phyloP scores from a whole-genome alignment of 2,797 vertebrate species.

The Orientallactaga sibirica region DNA sequence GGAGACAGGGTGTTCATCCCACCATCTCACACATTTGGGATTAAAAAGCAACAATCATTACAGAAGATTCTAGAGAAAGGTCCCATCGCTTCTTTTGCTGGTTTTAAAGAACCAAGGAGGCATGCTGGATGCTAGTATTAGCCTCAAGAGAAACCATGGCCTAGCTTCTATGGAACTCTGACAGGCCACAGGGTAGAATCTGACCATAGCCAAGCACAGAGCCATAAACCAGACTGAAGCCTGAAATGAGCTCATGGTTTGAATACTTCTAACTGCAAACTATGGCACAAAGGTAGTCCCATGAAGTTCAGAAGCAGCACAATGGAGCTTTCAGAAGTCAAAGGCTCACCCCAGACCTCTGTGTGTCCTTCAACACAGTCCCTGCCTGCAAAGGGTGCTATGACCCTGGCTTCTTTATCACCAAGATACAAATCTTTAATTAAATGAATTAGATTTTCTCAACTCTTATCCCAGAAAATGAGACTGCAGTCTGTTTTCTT shows the following conservation, averaged over 20 bases:
- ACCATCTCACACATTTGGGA: not conserved
- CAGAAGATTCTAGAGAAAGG: not conserved
- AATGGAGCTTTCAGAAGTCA: no score
- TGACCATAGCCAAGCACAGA: not conserved
- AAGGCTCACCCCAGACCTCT: no score
- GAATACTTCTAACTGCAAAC: not conserved
- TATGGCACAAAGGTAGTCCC: not conserved
- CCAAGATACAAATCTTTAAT: not conserved
- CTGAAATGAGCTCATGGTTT: not conserved
- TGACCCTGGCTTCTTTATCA: not conserved
- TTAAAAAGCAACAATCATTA: not conserved
- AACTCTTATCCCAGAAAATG: not conserved
- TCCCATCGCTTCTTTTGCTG: not conserved
- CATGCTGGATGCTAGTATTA: fast-evolving
- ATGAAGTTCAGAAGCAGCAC: not conserved
- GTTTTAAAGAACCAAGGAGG: not conserved
- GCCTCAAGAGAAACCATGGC: not conserved
- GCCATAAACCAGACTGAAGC: not conserved
- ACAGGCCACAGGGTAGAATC: not conserved
- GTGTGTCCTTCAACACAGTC: not conserved
- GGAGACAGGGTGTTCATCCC: not conserved
- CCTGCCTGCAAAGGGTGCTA: no score
- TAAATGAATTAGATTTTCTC: not conserved
- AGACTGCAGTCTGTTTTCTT: no score
- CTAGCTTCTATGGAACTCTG: fast-evolving